Percentiles rank a stretch among this genome's conserved stretches.
Evolutionary conservation across 2,797 vertebrate genomes (phyloP).

Genomic region (Epinephelus awoara): DNA sequence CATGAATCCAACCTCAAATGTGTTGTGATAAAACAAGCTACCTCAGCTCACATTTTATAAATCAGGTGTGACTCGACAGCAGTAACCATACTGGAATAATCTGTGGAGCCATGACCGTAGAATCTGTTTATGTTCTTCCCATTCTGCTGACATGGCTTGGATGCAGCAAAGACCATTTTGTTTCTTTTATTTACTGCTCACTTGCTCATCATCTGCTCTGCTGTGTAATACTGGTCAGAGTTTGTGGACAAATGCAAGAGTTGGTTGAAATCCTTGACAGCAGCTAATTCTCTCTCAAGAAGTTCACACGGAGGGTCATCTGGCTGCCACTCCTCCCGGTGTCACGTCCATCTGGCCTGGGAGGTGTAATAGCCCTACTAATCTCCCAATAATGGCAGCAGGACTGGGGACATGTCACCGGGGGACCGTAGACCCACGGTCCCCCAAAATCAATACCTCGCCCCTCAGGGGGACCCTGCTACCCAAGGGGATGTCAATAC

Average conservation of each 20-base stretch:
- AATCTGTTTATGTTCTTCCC: not conserved
- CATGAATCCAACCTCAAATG: not conserved
- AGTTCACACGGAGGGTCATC: constrained; percentile 52
- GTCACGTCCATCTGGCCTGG: constrained; percentile 76
- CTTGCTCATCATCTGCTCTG: not conserved
- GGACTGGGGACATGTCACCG: constrained; percentile 79
- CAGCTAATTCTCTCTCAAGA: constrained; percentile 54
- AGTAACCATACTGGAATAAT: not conserved
- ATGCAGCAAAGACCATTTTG: not conserved
- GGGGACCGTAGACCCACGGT: constrained; percentile 69
- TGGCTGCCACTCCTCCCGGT: constrained; percentile 56
- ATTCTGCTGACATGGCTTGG: not conserved
- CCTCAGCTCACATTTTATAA: not conserved
- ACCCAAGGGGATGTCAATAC: constrained; percentile 85
- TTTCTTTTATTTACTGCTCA: not conserved
- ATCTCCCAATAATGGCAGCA: constrained; percentile 85
- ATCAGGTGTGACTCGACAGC: not conserved
- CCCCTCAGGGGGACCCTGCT: constrained; percentile 66
- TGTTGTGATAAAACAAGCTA: not conserved
- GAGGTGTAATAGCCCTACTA: constrained; percentile 84
- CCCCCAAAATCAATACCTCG: constrained; percentile 82
- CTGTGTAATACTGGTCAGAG: not conserved
- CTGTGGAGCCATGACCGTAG: not conserved
- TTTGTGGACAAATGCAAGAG: constrained; percentile 12
- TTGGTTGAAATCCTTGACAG: constrained; percentile 36